A percentile compares a stretch with the other conserved stretches of the same genome.
These are phyloP conservation scores for Peromyscus nudipes DNA, from an alignment of 2,797 vertebrate genomes.

Conservation along the genomic window DNA sequence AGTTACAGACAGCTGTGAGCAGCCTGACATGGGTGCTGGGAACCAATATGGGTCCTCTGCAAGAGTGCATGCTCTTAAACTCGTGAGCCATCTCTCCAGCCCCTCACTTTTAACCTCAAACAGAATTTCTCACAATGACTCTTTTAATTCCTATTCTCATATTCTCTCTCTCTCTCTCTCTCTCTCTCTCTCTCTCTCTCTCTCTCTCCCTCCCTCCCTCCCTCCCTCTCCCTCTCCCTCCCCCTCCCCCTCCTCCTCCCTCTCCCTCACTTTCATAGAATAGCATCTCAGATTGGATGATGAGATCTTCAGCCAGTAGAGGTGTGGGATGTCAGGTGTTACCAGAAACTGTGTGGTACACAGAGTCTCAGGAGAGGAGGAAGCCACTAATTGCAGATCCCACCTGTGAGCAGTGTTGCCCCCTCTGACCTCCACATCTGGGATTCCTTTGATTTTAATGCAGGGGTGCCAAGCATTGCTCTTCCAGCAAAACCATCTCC, in stretches of 20 bases:
- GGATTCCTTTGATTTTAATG: not conserved
- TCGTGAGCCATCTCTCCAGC: not conserved
- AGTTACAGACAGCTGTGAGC: not conserved
- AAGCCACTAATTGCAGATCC: no score
- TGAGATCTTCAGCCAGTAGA: not conserved
- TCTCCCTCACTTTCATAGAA: not conserved
- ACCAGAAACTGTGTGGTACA: not conserved
- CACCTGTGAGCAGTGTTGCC: fast-evolving
- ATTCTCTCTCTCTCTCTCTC: not conserved
- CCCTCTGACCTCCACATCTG: not conserved
- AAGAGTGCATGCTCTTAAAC: not conserved
- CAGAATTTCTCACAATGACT: not conserved
- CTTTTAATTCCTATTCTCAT: not conserved
- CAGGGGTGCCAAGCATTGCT: not conserved
- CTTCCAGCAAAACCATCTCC: not conserved
- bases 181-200: no score
- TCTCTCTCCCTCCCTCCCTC: not conserved
- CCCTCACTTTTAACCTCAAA: not conserved
- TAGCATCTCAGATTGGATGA: not conserved
- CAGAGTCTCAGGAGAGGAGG: not conserved
- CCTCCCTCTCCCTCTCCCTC: not conserved
- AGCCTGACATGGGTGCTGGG: not conserved
- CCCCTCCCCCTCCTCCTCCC: no score
- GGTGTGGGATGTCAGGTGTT: not conserved
- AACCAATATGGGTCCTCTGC: not conserved